phyloP scores from a whole-genome alignment of 2,113 vertebrate genomes.

The Grammatotria lemairii region DNA sequence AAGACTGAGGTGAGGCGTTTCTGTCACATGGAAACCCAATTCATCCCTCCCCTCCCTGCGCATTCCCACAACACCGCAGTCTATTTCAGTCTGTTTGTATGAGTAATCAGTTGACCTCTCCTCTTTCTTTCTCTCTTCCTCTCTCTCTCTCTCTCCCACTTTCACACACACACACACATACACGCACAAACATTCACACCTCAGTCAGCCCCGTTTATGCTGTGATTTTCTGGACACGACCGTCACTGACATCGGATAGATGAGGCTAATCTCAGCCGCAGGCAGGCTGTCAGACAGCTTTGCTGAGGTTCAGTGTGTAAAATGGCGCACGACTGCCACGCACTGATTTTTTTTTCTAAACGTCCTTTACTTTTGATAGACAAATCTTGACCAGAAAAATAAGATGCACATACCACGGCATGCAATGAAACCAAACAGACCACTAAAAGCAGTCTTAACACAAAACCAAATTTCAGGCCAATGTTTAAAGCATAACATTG shows the following conservation, averaged over 20 bases:
- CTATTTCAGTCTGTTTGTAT: conserved; percentile 94
- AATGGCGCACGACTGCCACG: conserved; percentile 58
- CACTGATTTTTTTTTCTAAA: not conserved
- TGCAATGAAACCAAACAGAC: not conserved
- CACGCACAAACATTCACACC: not conserved
- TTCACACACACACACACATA: not conserved
- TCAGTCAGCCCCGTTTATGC: conserved; percentile 91
- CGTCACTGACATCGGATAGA: conserved; percentile 96
- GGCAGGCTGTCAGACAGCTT: conserved; percentile 86
- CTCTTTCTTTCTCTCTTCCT: not conserved
- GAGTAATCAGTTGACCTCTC: conserved; percentile 91
- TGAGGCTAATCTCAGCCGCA: conserved; percentile 94
- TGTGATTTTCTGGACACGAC: conserved; percentile 98
- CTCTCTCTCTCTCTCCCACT: not conserved
- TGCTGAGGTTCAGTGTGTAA: conserved; percentile 85
- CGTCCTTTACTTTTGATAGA: not conserved
- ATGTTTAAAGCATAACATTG: not conserved
- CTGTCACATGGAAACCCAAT: conserved; percentile 83
- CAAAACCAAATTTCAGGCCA: not conserved
- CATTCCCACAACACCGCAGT: conserved; percentile 60
- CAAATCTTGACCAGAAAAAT: not conserved
- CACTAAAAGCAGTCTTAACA: not conserved
- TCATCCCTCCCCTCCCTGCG: conserved; percentile 63
- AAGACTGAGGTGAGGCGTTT: conserved; percentile 48
- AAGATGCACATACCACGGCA: not conserved